Conservation (phyloP, 2,888 invertebrate species). For the Chirona hameri region DNA sequence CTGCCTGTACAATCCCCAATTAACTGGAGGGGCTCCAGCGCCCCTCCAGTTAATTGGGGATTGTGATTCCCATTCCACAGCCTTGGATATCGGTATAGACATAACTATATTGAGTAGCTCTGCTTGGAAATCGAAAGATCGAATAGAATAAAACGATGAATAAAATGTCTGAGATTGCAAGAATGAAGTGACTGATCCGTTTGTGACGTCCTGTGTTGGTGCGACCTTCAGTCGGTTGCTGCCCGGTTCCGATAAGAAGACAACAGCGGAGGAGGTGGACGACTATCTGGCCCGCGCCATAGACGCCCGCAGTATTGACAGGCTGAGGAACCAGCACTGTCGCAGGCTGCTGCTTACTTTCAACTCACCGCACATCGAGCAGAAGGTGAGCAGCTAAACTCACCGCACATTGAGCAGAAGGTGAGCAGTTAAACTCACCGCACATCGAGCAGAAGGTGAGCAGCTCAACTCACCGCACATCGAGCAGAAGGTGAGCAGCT, state of each 20-base stretch:
- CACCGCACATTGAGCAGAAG: slow-evolving; percentile 75
- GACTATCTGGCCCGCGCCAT: slow-evolving; percentile 95
- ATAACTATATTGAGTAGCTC: no score
- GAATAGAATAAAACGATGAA: no score
- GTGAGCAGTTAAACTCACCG: slow-evolving; percentile 56
- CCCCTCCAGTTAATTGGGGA: no score
- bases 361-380: slow-evolving; percentile 71
- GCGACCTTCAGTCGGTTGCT: slow-evolving; percentile 5
- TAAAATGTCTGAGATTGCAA: no score
- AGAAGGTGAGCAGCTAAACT: slow-evolving; percentile 59
- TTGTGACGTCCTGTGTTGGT: no score
- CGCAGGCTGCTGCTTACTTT: slow-evolving; percentile 79
- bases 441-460: slow-evolving; percentile 71
- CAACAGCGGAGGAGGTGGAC: slow-evolving; percentile 90
- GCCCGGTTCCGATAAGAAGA: slow-evolving; percentile 42
- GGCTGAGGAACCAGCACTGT: slow-evolving; percentile 83
- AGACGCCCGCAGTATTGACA: slow-evolving; percentile 88
- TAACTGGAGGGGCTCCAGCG: no score
- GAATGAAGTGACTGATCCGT: no score
- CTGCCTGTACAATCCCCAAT: no score
- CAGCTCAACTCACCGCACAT: slow-evolving; percentile 51
- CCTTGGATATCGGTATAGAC: no score
- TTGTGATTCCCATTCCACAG: no score
- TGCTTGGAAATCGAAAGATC: no score
- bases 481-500: no score